Evolutionary conservation across 2,888 invertebrate species (phyloP).

Genomic region (Apodemia hepburni): DNA sequence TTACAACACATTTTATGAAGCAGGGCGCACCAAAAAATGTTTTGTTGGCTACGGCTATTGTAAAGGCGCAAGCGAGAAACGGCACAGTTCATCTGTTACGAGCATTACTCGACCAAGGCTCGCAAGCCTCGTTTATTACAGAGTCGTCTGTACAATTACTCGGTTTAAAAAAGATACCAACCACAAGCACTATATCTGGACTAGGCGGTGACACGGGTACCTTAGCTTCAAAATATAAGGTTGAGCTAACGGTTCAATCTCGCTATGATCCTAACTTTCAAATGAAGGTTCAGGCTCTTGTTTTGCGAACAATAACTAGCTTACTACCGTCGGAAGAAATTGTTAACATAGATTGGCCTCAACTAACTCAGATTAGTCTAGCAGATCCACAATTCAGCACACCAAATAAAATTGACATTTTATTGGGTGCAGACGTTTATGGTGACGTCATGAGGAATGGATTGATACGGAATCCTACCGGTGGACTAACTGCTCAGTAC

Average conservation of each 20-base stretch:
- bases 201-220: not conserved
- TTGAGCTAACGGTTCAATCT: not conserved
- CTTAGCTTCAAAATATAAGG: not conserved
- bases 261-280: not conserved
- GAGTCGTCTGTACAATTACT: not conserved
- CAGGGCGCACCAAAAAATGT: not conserved
- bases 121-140: not conserved
- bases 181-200: not conserved
- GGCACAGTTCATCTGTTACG: not conserved
- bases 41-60: not conserved
- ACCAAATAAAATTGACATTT: not conserved
- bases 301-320: not conserved
- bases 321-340: not conserved
- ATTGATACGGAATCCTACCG: not conserved
- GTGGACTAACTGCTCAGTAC: not conserved
- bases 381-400: not conserved
- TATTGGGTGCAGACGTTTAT: not conserved
- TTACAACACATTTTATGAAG: not conserved
- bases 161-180: not conserved
- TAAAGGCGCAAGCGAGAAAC: not conserved
- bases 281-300: not conserved
- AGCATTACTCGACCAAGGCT: slow-evolving; percentile 11
- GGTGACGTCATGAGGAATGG: not conserved
- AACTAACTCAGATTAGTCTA: not conserved
- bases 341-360: not conserved